These are phyloP conservation scores for Lumbricus terrestris DNA, from an alignment of 2,888 invertebrate genomes.

Conservation along the genomic window DNA sequence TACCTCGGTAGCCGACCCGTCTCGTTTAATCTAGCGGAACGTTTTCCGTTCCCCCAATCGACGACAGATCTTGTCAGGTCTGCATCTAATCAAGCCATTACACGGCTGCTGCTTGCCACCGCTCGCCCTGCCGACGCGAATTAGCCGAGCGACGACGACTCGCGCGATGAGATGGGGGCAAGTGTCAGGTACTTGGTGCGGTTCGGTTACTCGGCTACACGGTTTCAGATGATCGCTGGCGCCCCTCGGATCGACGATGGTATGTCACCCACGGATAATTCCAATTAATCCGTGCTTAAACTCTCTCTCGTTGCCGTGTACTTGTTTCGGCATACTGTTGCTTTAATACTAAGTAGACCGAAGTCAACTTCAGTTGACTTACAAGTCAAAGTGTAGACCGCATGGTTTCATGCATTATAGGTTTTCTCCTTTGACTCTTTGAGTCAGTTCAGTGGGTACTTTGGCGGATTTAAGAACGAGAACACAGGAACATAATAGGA, in stretches of 20 bases:
- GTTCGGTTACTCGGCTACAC: not conserved
- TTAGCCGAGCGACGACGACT: not conserved
- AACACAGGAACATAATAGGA: no score
- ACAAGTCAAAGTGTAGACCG: no score
- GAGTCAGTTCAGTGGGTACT: no score
- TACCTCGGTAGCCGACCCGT: not conserved
- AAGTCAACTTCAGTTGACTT: not conserved
- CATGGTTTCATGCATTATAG: no score
- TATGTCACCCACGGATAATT: not conserved
- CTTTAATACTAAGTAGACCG: not conserved
- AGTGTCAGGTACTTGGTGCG: not conserved
- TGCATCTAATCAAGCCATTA: not conserved
- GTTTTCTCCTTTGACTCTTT: no score
- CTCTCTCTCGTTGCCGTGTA: not conserved
- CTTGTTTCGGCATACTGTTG: not conserved
- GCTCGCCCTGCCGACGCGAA: not conserved
- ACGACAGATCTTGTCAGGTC: not conserved
- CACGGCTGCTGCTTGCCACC: not conserved
- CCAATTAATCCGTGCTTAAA: not conserved
- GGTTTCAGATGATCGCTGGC: not conserved
- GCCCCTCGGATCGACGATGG: not conserved
- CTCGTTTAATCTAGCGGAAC: not conserved
- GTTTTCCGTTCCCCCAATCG: not conserved
- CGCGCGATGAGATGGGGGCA: not conserved
- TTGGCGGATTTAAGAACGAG: no score